Percentiles rank a stretch among this genome's conserved stretches.
Evolutionary conservation across 2,113 vertebrate species (phyloP).

Genomic region (Odontophorus gujanensis): DNA sequence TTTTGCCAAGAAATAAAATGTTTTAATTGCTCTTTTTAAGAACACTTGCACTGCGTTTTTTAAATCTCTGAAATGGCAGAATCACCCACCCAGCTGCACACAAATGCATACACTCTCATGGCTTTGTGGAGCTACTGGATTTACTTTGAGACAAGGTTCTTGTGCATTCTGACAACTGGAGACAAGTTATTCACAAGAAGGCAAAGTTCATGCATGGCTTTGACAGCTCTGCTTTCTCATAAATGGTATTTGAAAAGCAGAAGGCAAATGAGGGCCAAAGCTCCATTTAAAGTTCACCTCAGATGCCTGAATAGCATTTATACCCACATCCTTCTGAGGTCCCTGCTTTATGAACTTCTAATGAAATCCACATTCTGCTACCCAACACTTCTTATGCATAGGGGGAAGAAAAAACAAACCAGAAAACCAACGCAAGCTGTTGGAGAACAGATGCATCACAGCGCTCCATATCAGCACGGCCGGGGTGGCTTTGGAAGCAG

Average conservation of each 20-base stretch:
- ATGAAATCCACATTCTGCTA: conserved; percentile 54
- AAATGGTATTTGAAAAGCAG: conserved; percentile 62
- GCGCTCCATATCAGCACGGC: neutral
- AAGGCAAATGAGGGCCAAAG: conserved; percentile 44
- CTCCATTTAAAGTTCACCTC: conserved; percentile 53
- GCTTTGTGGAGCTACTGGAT: conserved; percentile 52
- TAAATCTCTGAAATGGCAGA: neutral
- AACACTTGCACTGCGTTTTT: conserved; percentile 5
- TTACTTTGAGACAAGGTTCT: conserved; percentile 38
- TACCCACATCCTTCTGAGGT: conserved; percentile 62
- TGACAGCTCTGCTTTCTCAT: conserved; percentile 71
- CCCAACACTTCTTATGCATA: conserved; percentile 36
- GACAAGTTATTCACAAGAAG: conserved; percentile 49
- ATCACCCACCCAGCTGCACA: neutral
- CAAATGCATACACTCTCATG: neutral
- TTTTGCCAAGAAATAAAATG: conserved; percentile 49
- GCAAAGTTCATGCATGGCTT: conserved; percentile 60
- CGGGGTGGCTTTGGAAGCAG: neutral
- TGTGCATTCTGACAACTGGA: conserved; percentile 51
- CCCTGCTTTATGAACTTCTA: conserved; percentile 61
- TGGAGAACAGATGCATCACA: conserved; percentile 45
- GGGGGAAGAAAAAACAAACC: conserved; percentile 67
- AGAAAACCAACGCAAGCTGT: neutral
- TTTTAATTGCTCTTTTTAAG: neutral
- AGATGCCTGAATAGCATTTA: conserved; percentile 63